Base-by-base conservation (phyloP, 2,113 vertebrate species). In the Amphiprion ocellaris region DNA sequence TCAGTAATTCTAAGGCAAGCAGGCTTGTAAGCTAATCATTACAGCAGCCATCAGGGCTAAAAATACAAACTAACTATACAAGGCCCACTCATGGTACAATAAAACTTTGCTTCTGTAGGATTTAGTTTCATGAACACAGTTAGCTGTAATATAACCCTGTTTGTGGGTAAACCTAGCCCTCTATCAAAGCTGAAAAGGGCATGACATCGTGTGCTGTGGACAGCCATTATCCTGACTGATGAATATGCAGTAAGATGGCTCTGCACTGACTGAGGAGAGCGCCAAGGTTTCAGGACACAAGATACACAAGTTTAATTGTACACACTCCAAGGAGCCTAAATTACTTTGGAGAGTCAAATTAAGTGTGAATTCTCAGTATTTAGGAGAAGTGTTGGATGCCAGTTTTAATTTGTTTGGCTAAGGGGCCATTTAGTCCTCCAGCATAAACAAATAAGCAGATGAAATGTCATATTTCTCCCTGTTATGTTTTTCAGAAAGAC, bases 21-120 rank as follows among this genome's bases (percentile, higher is more conserved):
- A n/a, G 67, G 59, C 47, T 69, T 79, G 87, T 76, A 83, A 92
- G 82, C 59, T 37, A 44, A 88, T 85, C 77, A 74, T 70, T 56
- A 60, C 66, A 55, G 63, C 19, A 74, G 74, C 56, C 44, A n/a
- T 65, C 16, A 53, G 46, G 46, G 56, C 86, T 80, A 79, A 88
- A 89, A 66, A 83, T 82, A 87, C 69, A 84, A 77, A 55, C 63
- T 30, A 54, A 69, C 44, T 5, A 77, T 41, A 55, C 46, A 46
- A 62, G 21, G 68, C 28, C 41, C 70, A 61, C 67, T 74, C 17
- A 73, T 33, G 69, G 46, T 46, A 65, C 46, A 69, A 76, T 39
- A 59, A 77, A 52, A 46, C 71, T 17, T 37, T n/a, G 75, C 64
- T 52, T 49, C 54, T n/a, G 58, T 10, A 56, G 74, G 70, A 72